A percentile compares a stretch with the other conserved stretches of the same genome.
Conservation (phyloP, 2,113 vertebrate species). For the Burhinus oedicnemus region DNA sequence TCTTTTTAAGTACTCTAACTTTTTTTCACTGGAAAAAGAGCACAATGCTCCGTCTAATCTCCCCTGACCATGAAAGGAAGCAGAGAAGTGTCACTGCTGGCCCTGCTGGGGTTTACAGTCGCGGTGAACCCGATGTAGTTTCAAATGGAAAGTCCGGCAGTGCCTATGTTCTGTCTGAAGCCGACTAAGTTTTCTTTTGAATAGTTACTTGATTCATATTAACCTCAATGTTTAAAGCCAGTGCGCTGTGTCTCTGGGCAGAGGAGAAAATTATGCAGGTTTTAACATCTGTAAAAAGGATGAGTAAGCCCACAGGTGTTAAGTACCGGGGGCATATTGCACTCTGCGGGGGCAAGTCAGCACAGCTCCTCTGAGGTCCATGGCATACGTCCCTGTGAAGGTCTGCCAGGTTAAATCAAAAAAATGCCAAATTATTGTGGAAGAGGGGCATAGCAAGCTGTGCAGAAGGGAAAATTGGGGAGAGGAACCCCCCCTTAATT, state of each 20-base stretch:
- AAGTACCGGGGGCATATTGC: accelerated
- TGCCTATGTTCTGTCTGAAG: not conserved
- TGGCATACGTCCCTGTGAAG: accelerated
- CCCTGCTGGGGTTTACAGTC: not conserved
- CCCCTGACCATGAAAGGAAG: conserved; percentile 80
- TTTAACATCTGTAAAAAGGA: accelerated
- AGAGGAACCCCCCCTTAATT: not conserved
- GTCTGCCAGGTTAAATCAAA: not conserved
- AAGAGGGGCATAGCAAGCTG: not conserved
- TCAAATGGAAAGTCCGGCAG: not conserved
- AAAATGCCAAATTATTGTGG: not conserved
- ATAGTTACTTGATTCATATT: accelerated
- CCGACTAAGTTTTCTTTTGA: not conserved
- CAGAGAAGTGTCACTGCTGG: not conserved
- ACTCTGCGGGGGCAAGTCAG: not conserved
- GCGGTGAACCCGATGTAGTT: accelerated
- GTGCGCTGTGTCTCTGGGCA: accelerated
- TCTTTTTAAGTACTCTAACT: conserved; percentile 84
- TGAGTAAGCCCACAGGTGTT: accelerated
- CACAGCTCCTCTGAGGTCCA: accelerated
- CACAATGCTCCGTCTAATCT: conserved; percentile 85
- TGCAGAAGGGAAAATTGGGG: not conserved
- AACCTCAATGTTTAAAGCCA: no score
- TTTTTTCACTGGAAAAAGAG: conserved; percentile 87
- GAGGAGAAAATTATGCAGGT: accelerated